phyloP scores from a whole-genome alignment of 2,888 invertebrate species.

The Ormyrus nitidulus region DNA sequence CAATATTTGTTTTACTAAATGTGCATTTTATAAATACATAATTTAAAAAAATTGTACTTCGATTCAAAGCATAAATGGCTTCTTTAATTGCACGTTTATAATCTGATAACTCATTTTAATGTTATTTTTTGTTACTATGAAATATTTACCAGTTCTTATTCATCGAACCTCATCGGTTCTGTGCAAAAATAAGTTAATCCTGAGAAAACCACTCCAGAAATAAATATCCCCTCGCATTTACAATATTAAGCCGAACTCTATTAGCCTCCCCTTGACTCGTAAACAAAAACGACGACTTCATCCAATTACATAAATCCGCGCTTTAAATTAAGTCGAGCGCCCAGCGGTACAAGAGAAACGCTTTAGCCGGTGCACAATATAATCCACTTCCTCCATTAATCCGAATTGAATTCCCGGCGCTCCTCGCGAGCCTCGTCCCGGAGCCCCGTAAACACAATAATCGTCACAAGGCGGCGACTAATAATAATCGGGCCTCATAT shows the following conservation, averaged over 20 bases:
- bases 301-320: slow-evolving; percentile 44
- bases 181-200: too few relatives aligned
- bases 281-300: slow-evolving; percentile 2
- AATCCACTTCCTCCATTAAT: slow-evolving; percentile 50
- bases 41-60: too few relatives aligned
- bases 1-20: too few relatives aligned
- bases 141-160: background rate
- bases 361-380: slow-evolving; percentile 15
- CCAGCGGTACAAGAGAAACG: slow-evolving; percentile 35
- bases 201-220: too few relatives aligned
- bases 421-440: background rate
- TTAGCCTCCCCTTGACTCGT: background rate
- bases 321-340: background rate
- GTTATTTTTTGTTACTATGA: background rate
- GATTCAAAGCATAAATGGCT: too few relatives aligned
- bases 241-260: too few relatives aligned
- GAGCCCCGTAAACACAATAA: slow-evolving; percentile 16
- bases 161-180: too few relatives aligned
- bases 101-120: too few relatives aligned
- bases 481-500: slow-evolving; percentile 43
- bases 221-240: too few relatives aligned
- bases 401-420: slow-evolving; percentile 37
- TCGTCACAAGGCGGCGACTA: slow-evolving; percentile 20
- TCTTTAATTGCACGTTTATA: too few relatives aligned
- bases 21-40: too few relatives aligned